Percentiles rank a stretch among this genome's conserved stretches.
Evolutionary conservation across 2,113 vertebrate species (phyloP).

Genomic region (Poeciliopsis retropinna): DNA sequence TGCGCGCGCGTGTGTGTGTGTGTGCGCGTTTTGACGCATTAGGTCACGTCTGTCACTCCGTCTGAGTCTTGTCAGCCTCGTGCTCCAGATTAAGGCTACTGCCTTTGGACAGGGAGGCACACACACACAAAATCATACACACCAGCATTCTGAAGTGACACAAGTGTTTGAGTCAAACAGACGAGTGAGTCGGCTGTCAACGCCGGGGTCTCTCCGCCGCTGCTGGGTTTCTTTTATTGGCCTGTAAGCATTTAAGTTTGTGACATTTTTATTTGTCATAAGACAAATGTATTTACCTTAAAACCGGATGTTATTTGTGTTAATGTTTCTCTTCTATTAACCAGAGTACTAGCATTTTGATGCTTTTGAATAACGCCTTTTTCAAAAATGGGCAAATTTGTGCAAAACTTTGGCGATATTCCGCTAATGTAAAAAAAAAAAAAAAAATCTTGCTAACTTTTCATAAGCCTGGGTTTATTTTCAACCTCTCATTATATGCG

Average conservation of each 20-base stretch:
- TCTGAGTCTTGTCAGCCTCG: constrained; percentile 50
- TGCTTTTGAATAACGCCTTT: no score
- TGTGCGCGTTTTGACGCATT: constrained; percentile 26
- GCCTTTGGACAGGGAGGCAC: constrained; percentile 45
- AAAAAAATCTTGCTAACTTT: background rate
- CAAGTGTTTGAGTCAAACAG: constrained; percentile 41
- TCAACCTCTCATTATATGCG: constrained; percentile 19
- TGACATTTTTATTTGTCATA: background rate
- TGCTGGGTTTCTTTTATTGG: background rate
- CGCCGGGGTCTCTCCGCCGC: constrained; percentile 24
- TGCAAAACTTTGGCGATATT: no score
- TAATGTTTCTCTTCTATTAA: no score
- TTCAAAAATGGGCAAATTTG: no score
- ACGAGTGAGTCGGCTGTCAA: constrained; percentile 19
- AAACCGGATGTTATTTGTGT: background rate
- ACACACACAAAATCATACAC: constrained; percentile 16
- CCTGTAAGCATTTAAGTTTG: background rate
- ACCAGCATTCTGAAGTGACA: constrained; percentile 31
- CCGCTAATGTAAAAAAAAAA: no score
- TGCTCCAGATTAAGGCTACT: constrained; percentile 63
- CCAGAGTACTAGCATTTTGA: no score
- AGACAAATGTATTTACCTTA: background rate
- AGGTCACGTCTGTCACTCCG: constrained; percentile 56
- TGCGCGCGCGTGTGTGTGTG: background rate
- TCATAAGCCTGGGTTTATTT: constrained; percentile 16